Base-by-base conservation (phyloP, 2,888 invertebrate genomes). In the Orthosia gothica region DNA sequence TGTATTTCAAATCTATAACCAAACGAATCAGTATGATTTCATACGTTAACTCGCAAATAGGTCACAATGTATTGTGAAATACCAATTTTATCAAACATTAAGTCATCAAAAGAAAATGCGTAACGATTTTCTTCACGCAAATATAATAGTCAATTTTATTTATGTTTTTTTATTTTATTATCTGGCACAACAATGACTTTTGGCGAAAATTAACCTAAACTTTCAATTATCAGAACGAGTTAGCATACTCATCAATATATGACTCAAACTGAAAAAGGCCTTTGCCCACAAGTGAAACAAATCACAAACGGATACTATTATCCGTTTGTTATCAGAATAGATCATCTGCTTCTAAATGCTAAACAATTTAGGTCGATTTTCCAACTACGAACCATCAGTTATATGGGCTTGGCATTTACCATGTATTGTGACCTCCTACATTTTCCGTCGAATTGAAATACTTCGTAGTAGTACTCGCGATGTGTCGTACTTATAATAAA, bases 371-470 rank as follows among this genome's bases (percentile, higher is more conserved):
- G 49, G 16, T 79, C 26, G 40, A 45, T 79, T 71, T 79, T 52
- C 47, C 23, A 16, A 47, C 40, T 70, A 32, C 57, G 26, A n/a
- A 58, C 18, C 57, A 26, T 23, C 58, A 32, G 23, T 50, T 65
- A 26, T 23, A 79, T 13, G 3, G 52, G 49, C 15, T 69, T 82
- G 82, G 23, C 76, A 82, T 84, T 82, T 81, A 62, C 57, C 54
- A 62, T 64, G 40, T 61, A 54, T 49, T 59, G n/a, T 72, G 81
- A 84, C 66, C 82, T 76, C 66, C 47, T 66, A 64, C 50, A 70
- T 76, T 76, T 81, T 70, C 66, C 69, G 20, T 74, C 52, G 26
- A 47, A 81, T 81, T 69, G 61, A 71, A 84, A 69, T 67, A 55
- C 45, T 66, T 69, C 12, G 59, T 57, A 62, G 61, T 70, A 50